Evolutionary conservation across 1,140 invertebrate genomes (phyloP), one percentile per base, ranked within the genome.

Genomic region (Cheumatopsyche charites): DNA sequence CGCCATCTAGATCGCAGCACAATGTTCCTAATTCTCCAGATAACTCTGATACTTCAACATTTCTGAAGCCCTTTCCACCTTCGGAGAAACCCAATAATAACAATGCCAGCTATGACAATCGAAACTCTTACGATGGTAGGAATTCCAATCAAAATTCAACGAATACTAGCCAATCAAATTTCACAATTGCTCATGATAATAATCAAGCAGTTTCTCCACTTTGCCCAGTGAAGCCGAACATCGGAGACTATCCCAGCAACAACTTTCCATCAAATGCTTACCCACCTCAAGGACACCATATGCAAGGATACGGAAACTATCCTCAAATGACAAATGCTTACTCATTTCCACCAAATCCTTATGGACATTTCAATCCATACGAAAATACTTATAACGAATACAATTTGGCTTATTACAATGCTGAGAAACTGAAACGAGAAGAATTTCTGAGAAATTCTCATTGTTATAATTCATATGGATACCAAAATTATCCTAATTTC

Each of bases 401-500:
- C 66, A 84, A 85, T 72, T 69, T 85, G 61, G 82, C 83, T n/a
- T 85, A 84, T 73, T 85, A 84, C 63, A 85, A 85, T 75, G 83
- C 84, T 6, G 84, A 85, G 75, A 85, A 85, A 80, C 83, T 83
- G 66, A 85, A 85, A 79, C 77, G 84, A 62, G 84, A 85, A 71
- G 84, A 85, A 73, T 77, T 84, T 45, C 77, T 85, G 45, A 78
- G 84, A 72, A 85, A 85, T 73, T 78, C 83, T 1, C 82, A 84
- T 73, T 84, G 83, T 74, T 85, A 85, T 70, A 85, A 85, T 77
- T 87, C 87, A n/a, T 88, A 88, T 63, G 86, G 87, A 43, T 88
- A 88, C 77, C 86, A 87, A 75, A 88, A 87, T 73, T 86, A 87
- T 79, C 85, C 86, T 4, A 87, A 85, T 68, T 85, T 84, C 76